Evolutionary conservation across 2,797 vertebrate genomes (phyloP), one percentile per base, ranked within the genome.

Genomic region (Falco peregrinus): DNA sequence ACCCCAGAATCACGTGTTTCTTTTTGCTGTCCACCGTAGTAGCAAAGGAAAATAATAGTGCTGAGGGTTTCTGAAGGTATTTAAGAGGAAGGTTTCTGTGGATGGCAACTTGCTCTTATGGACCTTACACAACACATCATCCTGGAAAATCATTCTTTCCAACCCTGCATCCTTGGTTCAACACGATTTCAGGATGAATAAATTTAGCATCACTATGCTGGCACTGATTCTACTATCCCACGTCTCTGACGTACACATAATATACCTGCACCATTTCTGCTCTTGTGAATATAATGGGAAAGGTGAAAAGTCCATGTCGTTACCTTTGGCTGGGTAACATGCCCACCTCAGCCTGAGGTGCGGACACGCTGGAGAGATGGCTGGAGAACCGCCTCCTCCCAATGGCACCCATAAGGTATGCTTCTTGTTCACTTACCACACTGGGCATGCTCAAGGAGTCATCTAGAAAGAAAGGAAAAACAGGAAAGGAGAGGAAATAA

Each of bases 241-340:
- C 16, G 25, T 67, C 75, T 67, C 67, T 77, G 65, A 50, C 4
- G 60, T n/a, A 47, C 39, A 85, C 39, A 13, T 13, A 57, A 45
- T 68, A 75, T 80, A 88, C 68, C 82, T 91, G 84, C 1, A 4
- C 59, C 84, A 91, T 70, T 92, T 93, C 79, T 94, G 91, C 54
- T 90, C 65, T 96, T 9, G 10, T 69, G 91, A 89, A 59, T 45
- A 26, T 13, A 89, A 82, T 50, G 92, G 92, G 68, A 81, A 92
- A 96, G 85, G 65, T 51, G 86, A 96, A 91, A 87, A 97, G 87
- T 84, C 83, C 78, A 78, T 95, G 85, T 61, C 93, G 95, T 98
- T 98, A 99, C 99, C 99, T 99, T 98, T 99, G 99, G 96, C 99
- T 99, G 97, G 99, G 99, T 97, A 99, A 98, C 99, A 99, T 99